These are phyloP conservation scores for Cephalotes varians DNA, from an alignment of 2,888 invertebrate species.

Conservation along the genomic window DNA sequence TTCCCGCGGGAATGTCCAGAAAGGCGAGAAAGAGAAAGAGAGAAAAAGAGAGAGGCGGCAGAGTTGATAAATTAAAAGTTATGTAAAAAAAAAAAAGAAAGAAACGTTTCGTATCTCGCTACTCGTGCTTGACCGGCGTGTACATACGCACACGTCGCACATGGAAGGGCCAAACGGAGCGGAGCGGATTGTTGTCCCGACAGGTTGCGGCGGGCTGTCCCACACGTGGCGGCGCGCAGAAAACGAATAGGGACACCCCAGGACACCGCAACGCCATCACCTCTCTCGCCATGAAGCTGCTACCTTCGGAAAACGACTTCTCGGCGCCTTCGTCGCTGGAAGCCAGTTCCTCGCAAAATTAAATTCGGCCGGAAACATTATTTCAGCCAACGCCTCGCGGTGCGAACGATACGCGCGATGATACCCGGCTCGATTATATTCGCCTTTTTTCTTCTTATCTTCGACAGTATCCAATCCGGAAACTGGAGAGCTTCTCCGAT, in stretches of 20 bases:
- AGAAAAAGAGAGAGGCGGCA: too few species aligned
- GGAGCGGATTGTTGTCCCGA: conserved; percentile 74
- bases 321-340: conserved; percentile 23
- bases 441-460: not conserved
- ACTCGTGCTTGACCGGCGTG: not conserved
- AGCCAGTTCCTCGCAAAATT: conserved; percentile 57
- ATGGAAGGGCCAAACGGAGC: conserved; percentile 58
- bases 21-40: too few species aligned
- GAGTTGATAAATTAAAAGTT: conserved; percentile 63
- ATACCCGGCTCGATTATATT: not conserved
- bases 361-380: conserved; percentile 60
- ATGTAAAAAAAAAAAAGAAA: conserved; percentile 25
- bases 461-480: not conserved
- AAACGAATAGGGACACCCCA: conserved; percentile 74
- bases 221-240: conserved; percentile 65
- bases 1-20: conserved; percentile 57
- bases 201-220: conserved; percentile 75
- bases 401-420: conserved; percentile 11
- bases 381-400: conserved; percentile 29
- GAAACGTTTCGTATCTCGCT: conserved; percentile 14
- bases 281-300: conserved; percentile 68
- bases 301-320: conserved; percentile 62
- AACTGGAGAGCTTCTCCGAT: not conserved
- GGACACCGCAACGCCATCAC: conserved; percentile 63
- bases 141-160: not conserved